A percentile compares a stretch with the other conserved stretches of the same genome.
Conservation (phyloP, 2,888 invertebrate species). For the Colletes collaris region DNA sequence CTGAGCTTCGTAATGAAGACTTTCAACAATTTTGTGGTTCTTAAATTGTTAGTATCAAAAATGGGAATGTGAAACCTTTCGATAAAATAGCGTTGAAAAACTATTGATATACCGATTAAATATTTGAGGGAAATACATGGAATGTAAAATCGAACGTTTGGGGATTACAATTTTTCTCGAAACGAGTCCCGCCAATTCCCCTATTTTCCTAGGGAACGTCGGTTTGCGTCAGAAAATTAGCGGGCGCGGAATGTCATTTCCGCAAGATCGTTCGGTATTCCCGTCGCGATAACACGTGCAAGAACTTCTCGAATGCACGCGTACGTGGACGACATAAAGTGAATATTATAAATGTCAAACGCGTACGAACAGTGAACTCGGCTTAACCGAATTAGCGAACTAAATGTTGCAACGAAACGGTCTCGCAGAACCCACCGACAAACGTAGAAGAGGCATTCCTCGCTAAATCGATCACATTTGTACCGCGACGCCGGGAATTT, state of each 20-base stretch:
- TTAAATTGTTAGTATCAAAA: too few species aligned
- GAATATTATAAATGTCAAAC: constrained; percentile 72
- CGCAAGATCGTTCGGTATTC: constrained; percentile 52
- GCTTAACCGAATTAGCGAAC: constrained; percentile 72
- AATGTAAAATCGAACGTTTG: not conserved
- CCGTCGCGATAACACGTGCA: constrained; percentile 60
- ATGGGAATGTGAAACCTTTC: too few species aligned
- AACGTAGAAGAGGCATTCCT: too few species aligned
- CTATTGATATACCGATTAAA: too few species aligned
- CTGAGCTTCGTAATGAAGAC: too few species aligned
- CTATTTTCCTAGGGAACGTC: not conserved
- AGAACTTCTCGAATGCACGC: constrained; percentile 59
- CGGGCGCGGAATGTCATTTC: not conserved
- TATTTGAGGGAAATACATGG: too few species aligned
- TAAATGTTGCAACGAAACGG: constrained; percentile 29
- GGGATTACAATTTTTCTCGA: not conserved
- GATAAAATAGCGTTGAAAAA: too few species aligned
- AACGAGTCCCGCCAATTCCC: constrained; percentile 3
- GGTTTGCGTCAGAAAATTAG: constrained; percentile 17
- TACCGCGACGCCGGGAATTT: too few species aligned
- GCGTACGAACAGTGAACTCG: constrained; percentile 74
- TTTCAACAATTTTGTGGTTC: too few species aligned
- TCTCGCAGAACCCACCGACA: too few species aligned
- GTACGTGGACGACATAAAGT: constrained; percentile 62
- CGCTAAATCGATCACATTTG: too few species aligned